A percentile compares a stretch with the other conserved stretches of the same genome.
Evolutionary conservation across 2,797 vertebrate species (phyloP).

Genomic region (Lindbergichthys nudifrons): DNA sequence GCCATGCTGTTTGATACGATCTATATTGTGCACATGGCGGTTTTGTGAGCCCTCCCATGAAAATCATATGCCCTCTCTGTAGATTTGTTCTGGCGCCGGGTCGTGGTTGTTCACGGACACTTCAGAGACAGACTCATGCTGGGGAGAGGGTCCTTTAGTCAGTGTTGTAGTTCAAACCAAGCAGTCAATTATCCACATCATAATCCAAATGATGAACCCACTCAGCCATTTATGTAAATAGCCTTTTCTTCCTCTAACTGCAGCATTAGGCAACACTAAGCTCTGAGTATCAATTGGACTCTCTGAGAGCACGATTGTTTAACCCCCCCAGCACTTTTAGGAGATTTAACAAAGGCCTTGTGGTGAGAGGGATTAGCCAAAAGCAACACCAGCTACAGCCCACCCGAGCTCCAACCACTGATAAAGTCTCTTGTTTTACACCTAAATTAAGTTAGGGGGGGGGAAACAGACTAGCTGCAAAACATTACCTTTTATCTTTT

Average conservation of each 20-base stretch:
- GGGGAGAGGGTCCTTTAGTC: neutral
- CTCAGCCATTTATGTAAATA: slow-evolving; percentile 14
- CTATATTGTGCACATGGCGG: no score
- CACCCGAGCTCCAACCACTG: slow-evolving; percentile 5
- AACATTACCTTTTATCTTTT: neutral
- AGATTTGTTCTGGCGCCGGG: no score
- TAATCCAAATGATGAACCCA: slow-evolving; percentile 8
- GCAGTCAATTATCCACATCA: slow-evolving; percentile 12
- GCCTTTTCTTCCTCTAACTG: slow-evolving; percentile 11
- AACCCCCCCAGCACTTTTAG: slow-evolving; percentile 38
- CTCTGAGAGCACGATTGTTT: slow-evolving; percentile 45
- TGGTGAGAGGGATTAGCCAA: slow-evolving; percentile 42
- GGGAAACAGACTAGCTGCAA: neutral
- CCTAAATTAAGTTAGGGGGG: neutral
- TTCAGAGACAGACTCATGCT: neutral
- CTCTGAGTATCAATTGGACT: slow-evolving; percentile 43
- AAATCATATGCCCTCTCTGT: no score
- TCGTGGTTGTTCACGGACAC: neutral
- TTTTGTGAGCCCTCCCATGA: no score
- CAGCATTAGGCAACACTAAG: slow-evolving; percentile 27
- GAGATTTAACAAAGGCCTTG: slow-evolving; percentile 46
- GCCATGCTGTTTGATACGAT: no score
- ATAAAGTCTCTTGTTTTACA: slow-evolving; percentile 2
- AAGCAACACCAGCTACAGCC: slow-evolving; percentile 24
- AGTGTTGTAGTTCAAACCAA: neutral